Base-by-base conservation (phyloP, 2,797 vertebrate species). In the Cyprinodon diabolis region DNA sequence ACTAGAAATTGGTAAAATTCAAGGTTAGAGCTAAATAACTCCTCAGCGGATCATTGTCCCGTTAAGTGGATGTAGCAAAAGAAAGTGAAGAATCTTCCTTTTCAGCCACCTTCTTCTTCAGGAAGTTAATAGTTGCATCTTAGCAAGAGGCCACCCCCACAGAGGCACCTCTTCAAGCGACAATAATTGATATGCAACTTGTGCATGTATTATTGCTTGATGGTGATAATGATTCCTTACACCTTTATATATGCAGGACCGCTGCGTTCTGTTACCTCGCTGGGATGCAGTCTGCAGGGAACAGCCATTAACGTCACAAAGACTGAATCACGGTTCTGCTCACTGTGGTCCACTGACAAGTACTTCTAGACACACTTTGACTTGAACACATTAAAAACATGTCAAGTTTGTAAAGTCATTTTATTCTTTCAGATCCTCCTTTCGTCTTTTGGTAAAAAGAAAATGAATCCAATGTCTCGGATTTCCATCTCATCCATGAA, bases 381-480 rank as follows among this genome's bases (percentile, higher is more conserved):
- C 62, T 57, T 71, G 8, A 65, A 45, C 1, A 25, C 58, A 45
- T 12, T 25, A 25, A 48, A 30, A 25, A 12, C 4, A 11, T 58
- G 45, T 62, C 4, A 35, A 40, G 4, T n/a, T 40, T 0, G 25
- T n/a, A n/a, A 43, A 35, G 51, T 57, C 12, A 17, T 79, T 78
- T 66, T 55, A 30, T 30, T 30, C 68, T 68, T 45, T 48, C 52
- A 63, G 56, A 67, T 67, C 74, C 35, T 68, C 4, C 25, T 12
- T 45, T 40, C 57, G 21, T 10, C 4, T 4, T 60, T 47, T 13
- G 43, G 30, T 30, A 1, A 9, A 79, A 81, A 66, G 55, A 79
- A 79, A 89, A 77, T 37, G 51, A 76, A 72, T 56, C 5, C 17
- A 35, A 63, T 37, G 40, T 60, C 67, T 65, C 35, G 71, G 69